phyloP scores from a whole-genome alignment of 23 tunicate genomes.

The Ciona savignyi region DNA sequence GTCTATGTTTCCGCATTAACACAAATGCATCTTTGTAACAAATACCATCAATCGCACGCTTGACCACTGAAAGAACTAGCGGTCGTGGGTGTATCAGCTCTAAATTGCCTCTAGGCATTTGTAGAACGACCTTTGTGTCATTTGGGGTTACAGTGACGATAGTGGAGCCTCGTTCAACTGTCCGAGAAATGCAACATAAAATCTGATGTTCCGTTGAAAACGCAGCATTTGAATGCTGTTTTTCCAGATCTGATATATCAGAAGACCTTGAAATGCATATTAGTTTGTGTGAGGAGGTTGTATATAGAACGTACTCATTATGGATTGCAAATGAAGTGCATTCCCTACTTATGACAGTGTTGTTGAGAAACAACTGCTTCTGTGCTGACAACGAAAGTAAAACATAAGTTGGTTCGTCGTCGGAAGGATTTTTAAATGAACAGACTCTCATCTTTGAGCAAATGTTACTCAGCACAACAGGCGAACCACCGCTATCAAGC shows the following conservation, averaged over 20 bases:
- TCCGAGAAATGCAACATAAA: constrained; percentile 20
- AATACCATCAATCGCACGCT: constrained; percentile 5
- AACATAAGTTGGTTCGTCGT: background rate
- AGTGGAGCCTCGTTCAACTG: constrained; percentile 77
- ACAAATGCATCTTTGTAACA: constrained; percentile 54
- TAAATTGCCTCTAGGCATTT: constrained; percentile 92
- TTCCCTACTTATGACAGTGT: constrained; percentile 20
- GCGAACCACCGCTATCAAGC: background rate
- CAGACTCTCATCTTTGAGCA: constrained; percentile 29
- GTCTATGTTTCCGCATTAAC: constrained; percentile 79
- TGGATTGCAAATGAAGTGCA: constrained; percentile 56
- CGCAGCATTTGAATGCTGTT: no score
- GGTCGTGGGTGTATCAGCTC: constrained; percentile 86
- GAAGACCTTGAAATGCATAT: constrained; percentile 10
- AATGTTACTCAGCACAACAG: background rate
- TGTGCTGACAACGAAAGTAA: constrained; percentile 30
- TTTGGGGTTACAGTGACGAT: constrained; percentile 59
- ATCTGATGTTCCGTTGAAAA: background rate
- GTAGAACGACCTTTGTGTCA: constrained; percentile 62
- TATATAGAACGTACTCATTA: constrained; percentile 30
- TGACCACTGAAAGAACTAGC: constrained; percentile 33
- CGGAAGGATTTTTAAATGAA: background rate
- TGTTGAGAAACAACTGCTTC: constrained; percentile 17
- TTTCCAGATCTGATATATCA: background rate
- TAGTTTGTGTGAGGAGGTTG: constrained; percentile 59